phyloP scores from a whole-genome alignment of 2,113 vertebrate species.

The Mus spicilegus region DNA sequence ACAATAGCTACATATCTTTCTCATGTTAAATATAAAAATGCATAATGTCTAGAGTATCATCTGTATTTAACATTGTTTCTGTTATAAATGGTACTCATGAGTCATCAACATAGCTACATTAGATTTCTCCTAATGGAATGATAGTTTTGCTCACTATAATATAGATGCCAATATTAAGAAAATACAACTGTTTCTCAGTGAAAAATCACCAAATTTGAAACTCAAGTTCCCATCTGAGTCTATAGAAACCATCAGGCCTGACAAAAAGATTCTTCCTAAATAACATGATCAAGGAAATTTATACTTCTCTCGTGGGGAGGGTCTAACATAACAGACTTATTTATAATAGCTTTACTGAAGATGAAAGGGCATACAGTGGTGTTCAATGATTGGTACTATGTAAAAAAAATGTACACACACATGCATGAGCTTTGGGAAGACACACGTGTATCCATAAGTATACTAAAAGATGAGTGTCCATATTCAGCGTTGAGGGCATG shows the following conservation, averaged over 20 bases:
- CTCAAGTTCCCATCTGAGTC: not conserved
- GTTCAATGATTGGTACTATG: not conserved
- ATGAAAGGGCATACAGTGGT: constrained; percentile 1
- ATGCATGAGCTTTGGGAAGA: not conserved
- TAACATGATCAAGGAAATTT: not conserved
- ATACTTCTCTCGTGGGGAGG: not conserved
- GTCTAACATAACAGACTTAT: not conserved
- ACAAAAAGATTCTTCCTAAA: not conserved
- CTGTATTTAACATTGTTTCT: constrained; percentile 45
- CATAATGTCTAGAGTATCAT: constrained; percentile 52
- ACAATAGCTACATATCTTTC: constrained; percentile 18
- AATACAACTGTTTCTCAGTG: constrained; percentile 35
- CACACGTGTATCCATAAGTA: not conserved
- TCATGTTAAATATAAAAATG: constrained; percentile 25
- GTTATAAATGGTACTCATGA: constrained; percentile 44
- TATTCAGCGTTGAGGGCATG: constrained; percentile 13
- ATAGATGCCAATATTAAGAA: constrained; percentile 17
- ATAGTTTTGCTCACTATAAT: constrained; percentile 39
- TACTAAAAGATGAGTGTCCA: not conserved
- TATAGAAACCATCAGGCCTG: not conserved
- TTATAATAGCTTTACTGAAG: constrained; percentile 8
- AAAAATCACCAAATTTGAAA: constrained; percentile 50
- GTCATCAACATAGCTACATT: not conserved
- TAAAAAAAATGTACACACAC: not conserved
- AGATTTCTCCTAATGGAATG: constrained; percentile 30